Evolutionary conservation across 2,113 vertebrate species (phyloP).

Genomic region (Chloropsis hardwickii): DNA sequence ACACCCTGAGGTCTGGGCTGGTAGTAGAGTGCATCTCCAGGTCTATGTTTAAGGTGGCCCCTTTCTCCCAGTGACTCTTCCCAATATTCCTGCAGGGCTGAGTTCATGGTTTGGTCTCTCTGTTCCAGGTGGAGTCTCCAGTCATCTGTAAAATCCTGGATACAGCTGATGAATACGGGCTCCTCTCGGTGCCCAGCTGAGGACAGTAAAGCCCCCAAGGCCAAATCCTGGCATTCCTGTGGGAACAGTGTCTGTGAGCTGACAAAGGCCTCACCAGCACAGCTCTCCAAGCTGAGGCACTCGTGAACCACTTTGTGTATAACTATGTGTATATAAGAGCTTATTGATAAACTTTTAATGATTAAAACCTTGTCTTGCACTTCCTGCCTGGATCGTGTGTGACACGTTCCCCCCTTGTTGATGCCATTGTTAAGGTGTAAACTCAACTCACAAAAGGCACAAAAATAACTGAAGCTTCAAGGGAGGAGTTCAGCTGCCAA

Average conservation of each 20-base stretch:
- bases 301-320: slow-evolving; percentile 72
- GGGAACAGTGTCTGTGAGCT: slow-evolving; percentile 13
- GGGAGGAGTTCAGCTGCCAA: not conserved
- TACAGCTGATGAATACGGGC: slow-evolving; percentile 92
- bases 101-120: not conserved
- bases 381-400: not conserved
- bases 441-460: not conserved
- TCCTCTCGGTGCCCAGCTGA: slow-evolving; percentile 90
- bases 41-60: not conserved
- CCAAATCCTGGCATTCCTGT: not conserved
- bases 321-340: slow-evolving; percentile 78
- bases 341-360: slow-evolving; percentile 75
- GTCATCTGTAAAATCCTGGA: slow-evolving; percentile 97
- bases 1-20: not conserved
- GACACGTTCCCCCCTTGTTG: rapidly evolving
- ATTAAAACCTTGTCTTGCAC: slow-evolving; percentile 64
- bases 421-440: rapidly evolving
- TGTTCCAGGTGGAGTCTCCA: slow-evolving; percentile 88
- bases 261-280: slow-evolving; percentile 40
- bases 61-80: not conserved
- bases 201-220: not conserved
- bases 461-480: not conserved
- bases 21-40: not conserved
- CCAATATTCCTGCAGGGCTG: not conserved
- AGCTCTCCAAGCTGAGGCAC: slow-evolving; percentile 37